A percentile compares a stretch with the other conserved stretches of the same genome.
phyloP scores from a whole-genome alignment of 1,140 invertebrate genomes.

The Amphibalanus amphitrite region DNA sequence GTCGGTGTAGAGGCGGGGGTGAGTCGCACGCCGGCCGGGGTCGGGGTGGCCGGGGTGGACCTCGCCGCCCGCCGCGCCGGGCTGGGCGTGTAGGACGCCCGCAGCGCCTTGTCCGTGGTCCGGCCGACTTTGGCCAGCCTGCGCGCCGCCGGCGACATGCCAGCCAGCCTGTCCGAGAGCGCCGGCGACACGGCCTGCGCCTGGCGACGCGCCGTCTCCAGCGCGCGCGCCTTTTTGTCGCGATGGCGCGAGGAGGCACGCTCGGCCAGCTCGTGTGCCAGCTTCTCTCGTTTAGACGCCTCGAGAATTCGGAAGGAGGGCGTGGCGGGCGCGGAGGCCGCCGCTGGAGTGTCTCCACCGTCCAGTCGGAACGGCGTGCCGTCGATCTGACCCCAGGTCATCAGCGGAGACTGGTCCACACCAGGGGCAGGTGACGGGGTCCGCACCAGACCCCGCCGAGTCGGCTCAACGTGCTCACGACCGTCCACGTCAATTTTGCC shows the following conservation, averaged over 20 bases:
- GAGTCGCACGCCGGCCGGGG: slow-evolving; percentile 17
- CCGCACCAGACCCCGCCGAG: slow-evolving; percentile 37
- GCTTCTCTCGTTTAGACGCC: slow-evolving; percentile 61
- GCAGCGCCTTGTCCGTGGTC: slow-evolving; percentile 30
- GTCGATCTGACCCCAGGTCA: slow-evolving; percentile 99
- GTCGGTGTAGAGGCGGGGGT: slow-evolving; percentile 19
- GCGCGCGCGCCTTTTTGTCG: slow-evolving; percentile 43
- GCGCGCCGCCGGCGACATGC: slow-evolving; percentile 87
- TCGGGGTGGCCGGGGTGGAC: slow-evolving; percentile 21
- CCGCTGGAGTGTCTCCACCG: slow-evolving; percentile 27
- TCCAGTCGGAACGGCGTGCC: slow-evolving; percentile 71
- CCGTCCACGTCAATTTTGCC: background rate
- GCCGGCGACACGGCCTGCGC: slow-evolving; percentile 5
- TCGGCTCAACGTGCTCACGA: background rate
- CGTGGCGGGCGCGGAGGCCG: slow-evolving; percentile 8
- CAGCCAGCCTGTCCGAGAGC: slow-evolving; percentile 47
- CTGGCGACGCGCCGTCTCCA: slow-evolving; percentile 39
- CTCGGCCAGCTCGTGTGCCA: slow-evolving; percentile 77
- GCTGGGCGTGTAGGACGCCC: slow-evolving; percentile 35
- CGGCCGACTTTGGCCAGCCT: slow-evolving; percentile 41
- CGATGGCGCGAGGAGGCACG: slow-evolving; percentile 69
- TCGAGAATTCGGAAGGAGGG: slow-evolving; percentile 29
- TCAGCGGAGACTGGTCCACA: slow-evolving; percentile 73
- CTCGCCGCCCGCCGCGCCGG: slow-evolving; percentile 10
- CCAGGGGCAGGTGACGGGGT: slow-evolving; percentile 77